Percentiles rank a stretch among this genome's conserved stretches.
phyloP scores from a whole-genome alignment of 2,888 invertebrate genomes.

The Dinocampus coccinellae region DNA sequence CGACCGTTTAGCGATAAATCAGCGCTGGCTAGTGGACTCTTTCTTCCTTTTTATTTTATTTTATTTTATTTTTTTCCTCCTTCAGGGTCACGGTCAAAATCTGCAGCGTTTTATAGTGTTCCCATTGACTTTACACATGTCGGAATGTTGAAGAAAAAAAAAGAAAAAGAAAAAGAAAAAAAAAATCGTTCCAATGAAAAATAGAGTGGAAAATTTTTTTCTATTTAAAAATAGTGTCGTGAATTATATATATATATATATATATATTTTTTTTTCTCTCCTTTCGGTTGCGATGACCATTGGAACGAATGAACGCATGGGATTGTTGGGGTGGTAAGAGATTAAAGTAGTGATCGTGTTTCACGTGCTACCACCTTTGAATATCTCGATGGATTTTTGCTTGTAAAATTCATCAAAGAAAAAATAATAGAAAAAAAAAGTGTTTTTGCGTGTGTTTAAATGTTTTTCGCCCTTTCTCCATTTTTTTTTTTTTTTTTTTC shows the following conservation, averaged over 20 bases:
- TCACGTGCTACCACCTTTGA: constrained; percentile 68
- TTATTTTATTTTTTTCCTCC: background rate
- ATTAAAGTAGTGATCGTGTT: constrained; percentile 61
- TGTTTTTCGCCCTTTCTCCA: no score
- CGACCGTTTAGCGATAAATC: constrained; percentile 53
- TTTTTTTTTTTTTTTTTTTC: background rate
- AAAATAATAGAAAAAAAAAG: no score
- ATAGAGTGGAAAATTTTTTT: background rate
- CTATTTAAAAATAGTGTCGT: no score
- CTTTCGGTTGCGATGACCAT: background rate
- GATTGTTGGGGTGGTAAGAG: constrained; percentile 39
- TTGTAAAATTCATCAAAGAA: no score
- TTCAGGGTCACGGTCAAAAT: constrained; percentile 6
- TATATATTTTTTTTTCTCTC: background rate
- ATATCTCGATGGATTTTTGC: constrained; percentile 44
- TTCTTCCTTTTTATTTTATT: background rate
- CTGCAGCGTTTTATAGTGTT: background rate
- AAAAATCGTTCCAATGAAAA: background rate
- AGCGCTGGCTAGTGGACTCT: constrained; percentile 29
- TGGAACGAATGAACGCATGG: constrained; percentile 39
- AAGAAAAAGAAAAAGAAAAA: no score
- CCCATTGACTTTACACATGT: constrained; percentile 3
- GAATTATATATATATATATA: no score
- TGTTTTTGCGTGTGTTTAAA: no score
- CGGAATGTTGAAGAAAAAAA: constrained; percentile 12